Conservation (phyloP, 2,113 vertebrate genomes). For the Cephalophus harveyi region DNA sequence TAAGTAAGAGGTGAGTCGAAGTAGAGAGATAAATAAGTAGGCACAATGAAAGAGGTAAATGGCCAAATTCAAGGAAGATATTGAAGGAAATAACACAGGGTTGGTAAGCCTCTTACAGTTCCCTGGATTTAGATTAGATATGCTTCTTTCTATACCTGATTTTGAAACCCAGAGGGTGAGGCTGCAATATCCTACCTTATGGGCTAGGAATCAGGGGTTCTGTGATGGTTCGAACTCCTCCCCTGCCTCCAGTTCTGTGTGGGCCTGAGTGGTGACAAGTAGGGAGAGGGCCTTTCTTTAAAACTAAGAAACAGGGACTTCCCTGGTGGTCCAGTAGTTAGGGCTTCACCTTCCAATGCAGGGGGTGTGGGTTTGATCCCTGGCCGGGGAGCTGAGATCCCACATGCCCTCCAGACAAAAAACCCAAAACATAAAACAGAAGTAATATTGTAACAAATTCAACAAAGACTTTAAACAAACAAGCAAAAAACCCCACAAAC, state of each 20-base stretch:
- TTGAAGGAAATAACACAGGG: not conserved
- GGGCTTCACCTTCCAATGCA: not conserved
- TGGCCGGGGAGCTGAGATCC: not conserved
- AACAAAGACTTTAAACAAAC: not conserved
- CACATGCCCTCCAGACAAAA: not conserved
- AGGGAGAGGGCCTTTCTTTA: not conserved
- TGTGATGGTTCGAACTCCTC: accelerated
- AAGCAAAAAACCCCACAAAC: not conserved
- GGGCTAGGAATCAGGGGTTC: not conserved
- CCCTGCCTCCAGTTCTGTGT: not conserved
- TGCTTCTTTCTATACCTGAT: not conserved
- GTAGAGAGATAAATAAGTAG: not conserved
- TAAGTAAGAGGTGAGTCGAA: not conserved
- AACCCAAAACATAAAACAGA: not conserved
- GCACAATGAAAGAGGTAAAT: too few relatives aligned
- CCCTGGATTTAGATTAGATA: not conserved
- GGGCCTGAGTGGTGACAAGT: not conserved
- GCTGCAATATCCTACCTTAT: not conserved
- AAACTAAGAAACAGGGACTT: not conserved
- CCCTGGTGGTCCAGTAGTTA: not conserved
- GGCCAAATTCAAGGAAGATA: not conserved
- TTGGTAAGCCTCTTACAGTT: not conserved
- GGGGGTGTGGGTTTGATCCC: not conserved
- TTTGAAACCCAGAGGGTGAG: not conserved
- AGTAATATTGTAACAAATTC: not conserved